Percentiles rank a stretch among this genome's conserved stretches.
Evolutionary conservation across 64 coral and sea anemone species (phyloP).

Genomic region (Dendrophyllia cribrosa): DNA sequence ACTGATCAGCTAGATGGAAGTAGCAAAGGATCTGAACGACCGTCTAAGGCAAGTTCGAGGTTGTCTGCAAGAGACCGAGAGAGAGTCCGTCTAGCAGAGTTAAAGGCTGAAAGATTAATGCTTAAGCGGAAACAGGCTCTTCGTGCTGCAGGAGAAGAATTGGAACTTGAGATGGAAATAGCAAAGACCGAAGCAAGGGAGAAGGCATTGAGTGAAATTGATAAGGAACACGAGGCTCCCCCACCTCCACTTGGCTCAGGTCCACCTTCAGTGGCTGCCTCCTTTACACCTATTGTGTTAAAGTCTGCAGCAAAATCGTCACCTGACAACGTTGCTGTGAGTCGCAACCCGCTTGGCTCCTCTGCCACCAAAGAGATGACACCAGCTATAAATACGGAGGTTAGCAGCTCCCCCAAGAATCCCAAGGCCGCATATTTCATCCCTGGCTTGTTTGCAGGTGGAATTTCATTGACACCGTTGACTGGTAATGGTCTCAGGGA

Average conservation of each 20-base stretch:
- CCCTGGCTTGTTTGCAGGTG: background rate
- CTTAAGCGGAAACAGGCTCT: slow-evolving; percentile 65
- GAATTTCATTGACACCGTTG: too few relatives aligned
- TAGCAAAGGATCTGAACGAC: too few relatives aligned
- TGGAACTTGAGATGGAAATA: slow-evolving; percentile 61
- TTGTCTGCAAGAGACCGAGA: too few relatives aligned
- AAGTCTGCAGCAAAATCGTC: background rate
- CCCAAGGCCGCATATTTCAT: too few relatives aligned
- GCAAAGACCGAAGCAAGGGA: slow-evolving; percentile 63
- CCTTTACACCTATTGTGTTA: background rate
- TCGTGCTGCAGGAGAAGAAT: slow-evolving; percentile 47
- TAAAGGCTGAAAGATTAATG: slow-evolving; percentile 62
- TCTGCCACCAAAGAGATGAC: too few relatives aligned
- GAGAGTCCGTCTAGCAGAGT: slow-evolving; percentile 70
- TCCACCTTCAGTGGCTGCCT: background rate
- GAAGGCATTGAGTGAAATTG: slow-evolving; percentile 11
- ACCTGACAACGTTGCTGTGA: background rate
- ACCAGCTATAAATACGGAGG: too few relatives aligned
- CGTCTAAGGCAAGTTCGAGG: too few relatives aligned
- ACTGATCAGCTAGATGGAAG: too few relatives aligned
- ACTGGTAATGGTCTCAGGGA: too few relatives aligned
- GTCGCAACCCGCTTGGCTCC: too few relatives aligned
- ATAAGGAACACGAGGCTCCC: background rate
- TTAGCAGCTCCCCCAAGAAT: too few relatives aligned
- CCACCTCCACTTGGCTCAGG: background rate